These are phyloP conservation scores for Hydropsyche betteni DNA, from an alignment of 2,888 invertebrate species.

Conservation along the genomic window DNA sequence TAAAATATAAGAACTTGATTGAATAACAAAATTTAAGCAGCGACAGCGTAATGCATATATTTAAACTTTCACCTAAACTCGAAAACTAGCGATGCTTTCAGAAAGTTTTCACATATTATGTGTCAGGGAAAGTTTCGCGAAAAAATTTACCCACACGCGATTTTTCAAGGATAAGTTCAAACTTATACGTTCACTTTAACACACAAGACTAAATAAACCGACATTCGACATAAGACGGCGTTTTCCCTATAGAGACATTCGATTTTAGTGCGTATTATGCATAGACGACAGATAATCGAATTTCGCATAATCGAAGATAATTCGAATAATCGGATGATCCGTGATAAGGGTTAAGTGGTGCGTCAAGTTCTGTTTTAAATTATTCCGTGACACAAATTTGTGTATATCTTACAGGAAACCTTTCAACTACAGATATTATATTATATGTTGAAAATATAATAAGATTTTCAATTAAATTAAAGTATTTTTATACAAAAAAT, in stretches of 20 bases:
- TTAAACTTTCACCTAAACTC: constrained; percentile 8
- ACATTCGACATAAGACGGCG: not conserved
- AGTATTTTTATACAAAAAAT: too few relatives aligned
- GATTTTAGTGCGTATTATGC: constrained; percentile 11
- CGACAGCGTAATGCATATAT: constrained; percentile 3
- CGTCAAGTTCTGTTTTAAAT: constrained; percentile 14
- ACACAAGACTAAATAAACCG: not conserved
- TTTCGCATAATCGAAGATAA: not conserved
- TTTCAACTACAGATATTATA: too few relatives aligned
- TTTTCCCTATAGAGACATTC: not conserved
- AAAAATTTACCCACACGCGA: too few relatives aligned
- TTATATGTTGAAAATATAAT: too few relatives aligned
- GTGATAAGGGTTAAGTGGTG: constrained; percentile 24
- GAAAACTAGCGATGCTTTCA: not conserved
- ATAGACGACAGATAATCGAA: not conserved
- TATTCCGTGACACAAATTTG: not conserved
- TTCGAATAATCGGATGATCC: constrained; percentile 26
- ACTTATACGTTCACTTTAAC: not conserved
- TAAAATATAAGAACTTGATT: too few relatives aligned
- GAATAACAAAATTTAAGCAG: not conserved
- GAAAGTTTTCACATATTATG: not conserved
- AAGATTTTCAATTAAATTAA: too few relatives aligned
- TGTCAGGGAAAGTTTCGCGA: constrained; percentile 1
- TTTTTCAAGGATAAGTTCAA: not conserved
- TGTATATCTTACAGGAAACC: too few relatives aligned